These are phyloP conservation scores for Aegithalos caudatus DNA, from an alignment of 2,113 vertebrate species.

Conservation along the genomic window DNA sequence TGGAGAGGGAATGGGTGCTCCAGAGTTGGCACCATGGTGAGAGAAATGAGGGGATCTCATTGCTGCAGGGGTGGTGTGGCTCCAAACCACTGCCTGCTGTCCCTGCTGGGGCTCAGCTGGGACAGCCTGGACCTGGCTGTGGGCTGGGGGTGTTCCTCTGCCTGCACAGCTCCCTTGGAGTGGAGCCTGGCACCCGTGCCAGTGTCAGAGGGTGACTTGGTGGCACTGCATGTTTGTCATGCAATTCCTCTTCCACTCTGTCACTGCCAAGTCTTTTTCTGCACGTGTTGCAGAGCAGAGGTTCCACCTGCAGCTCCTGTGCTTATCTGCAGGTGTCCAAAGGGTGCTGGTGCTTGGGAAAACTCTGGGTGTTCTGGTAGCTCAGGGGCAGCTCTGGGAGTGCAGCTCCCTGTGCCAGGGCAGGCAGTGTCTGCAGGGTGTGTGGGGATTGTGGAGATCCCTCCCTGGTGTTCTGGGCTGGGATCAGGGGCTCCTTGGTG, in stretches of 20 bases:
- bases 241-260: rapidly evolving
- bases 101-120: neutral
- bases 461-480: neutral
- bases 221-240: rapidly evolving
- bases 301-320: neutral
- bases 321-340: neutral
- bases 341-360: neutral
- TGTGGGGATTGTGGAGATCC: neutral
- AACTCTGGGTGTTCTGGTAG: neutral
- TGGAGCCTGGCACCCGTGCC: rapidly evolving
- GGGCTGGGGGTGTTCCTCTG: neutral
- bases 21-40: rapidly evolving
- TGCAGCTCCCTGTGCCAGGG: neutral
- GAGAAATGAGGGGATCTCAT: rapidly evolving
- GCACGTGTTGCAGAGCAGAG: rapidly evolving
- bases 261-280: rapidly evolving
- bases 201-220: neutral
- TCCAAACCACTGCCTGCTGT: neutral
- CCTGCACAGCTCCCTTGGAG: neutral
- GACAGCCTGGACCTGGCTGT: neutral
- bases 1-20: neutral
- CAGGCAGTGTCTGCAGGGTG: neutral
- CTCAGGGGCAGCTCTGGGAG: neutral
- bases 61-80: neutral
- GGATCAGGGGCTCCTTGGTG: neutral